phyloP scores from a whole-genome alignment of 2,113 vertebrate genomes.

The Anoplopoma fimbria region DNA sequence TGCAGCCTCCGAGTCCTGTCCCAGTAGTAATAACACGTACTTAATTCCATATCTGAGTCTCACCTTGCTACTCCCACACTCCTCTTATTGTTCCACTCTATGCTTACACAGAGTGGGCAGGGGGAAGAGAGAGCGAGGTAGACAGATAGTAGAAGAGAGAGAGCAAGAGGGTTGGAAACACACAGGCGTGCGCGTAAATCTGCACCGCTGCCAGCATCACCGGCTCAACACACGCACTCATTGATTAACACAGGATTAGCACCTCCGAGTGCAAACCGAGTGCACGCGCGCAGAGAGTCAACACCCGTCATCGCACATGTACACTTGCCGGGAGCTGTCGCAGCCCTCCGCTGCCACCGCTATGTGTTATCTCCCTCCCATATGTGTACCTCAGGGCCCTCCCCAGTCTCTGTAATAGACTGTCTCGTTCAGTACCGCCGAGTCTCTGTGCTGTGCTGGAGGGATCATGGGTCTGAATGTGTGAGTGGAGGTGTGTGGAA shows the following conservation, averaged over 20 bases:
- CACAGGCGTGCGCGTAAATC: conserved; percentile 22
- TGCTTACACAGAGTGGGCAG: conserved; percentile 55
- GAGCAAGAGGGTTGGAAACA: conserved; percentile 30
- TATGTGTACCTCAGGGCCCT: conserved; percentile 89
- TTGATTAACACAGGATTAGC: conserved; percentile 78
- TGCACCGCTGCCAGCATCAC: conserved; percentile 41
- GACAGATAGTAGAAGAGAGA: conserved; percentile 16
- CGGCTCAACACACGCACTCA: conserved; percentile 60
- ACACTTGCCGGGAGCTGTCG: conserved; percentile 61
- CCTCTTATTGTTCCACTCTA: conserved; percentile 62
- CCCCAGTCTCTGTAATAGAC: conserved; percentile 86
- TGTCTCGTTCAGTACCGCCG: conserved; percentile 76
- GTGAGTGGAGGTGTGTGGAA: conserved; percentile 5
- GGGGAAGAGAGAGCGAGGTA: conserved; percentile 26
- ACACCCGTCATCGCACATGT: conserved; percentile 54
- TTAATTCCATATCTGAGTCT: conserved; percentile 74
- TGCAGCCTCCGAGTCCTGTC: conserved; percentile 49
- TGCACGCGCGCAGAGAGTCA: conserved; percentile 33
- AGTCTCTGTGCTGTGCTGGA: conserved; percentile 78
- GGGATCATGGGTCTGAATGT: conserved; percentile 54
- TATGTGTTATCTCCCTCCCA: conserved; percentile 87
- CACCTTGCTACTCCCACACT: conserved; percentile 75
- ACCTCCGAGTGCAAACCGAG: conserved; percentile 28
- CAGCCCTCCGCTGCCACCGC: conserved; percentile 61
- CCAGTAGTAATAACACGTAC: conserved; percentile 74